Percentiles rank a stretch among this genome's conserved stretches.
phyloP scores from a whole-genome alignment of 2,888 invertebrate genomes.

The Amorpha juglandis region DNA sequence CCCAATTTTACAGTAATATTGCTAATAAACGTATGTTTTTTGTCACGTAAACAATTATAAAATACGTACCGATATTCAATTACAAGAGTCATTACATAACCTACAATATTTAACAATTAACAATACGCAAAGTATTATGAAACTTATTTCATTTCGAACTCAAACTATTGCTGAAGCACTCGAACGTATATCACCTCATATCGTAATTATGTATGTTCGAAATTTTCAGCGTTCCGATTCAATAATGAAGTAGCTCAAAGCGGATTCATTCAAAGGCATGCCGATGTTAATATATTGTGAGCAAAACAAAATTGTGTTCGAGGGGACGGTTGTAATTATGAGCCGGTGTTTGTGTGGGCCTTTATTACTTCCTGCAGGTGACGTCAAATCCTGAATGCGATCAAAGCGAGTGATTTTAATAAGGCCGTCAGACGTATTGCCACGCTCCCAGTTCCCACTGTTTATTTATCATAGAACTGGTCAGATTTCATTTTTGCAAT shows the following conservation, averaged over 20 bases:
- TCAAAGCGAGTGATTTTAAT: constrained; percentile 82
- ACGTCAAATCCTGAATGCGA: constrained; percentile 69
- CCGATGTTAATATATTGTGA: constrained; percentile 67
- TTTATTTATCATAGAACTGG: constrained; percentile 41
- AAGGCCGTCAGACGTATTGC: constrained; percentile 59
- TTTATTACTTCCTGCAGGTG: constrained; percentile 79
- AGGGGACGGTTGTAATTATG: constrained; percentile 65
- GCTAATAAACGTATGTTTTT: not conserved
- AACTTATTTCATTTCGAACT: constrained; percentile 20
- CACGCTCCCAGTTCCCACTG: constrained; percentile 38
- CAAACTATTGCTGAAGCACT: constrained; percentile 14
- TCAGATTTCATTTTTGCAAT: not conserved
- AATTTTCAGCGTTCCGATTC: constrained; percentile 27
- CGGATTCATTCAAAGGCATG: constrained; percentile 68
- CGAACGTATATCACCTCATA: constrained; percentile 20
- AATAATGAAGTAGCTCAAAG: constrained; percentile 66
- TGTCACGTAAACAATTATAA: not conserved
- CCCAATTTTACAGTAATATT: not conserved
- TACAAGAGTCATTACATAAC: not conserved
- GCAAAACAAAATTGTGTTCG: constrained; percentile 54
- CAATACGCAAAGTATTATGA: constrained; percentile 4
- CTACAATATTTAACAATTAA: not conserved
- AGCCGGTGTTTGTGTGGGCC: constrained; percentile 59
- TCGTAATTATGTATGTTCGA: constrained; percentile 30
- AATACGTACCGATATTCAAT: not conserved